phyloP scores from a whole-genome alignment of 2,797 vertebrate species.

The Anabacerthia variegaticeps region DNA sequence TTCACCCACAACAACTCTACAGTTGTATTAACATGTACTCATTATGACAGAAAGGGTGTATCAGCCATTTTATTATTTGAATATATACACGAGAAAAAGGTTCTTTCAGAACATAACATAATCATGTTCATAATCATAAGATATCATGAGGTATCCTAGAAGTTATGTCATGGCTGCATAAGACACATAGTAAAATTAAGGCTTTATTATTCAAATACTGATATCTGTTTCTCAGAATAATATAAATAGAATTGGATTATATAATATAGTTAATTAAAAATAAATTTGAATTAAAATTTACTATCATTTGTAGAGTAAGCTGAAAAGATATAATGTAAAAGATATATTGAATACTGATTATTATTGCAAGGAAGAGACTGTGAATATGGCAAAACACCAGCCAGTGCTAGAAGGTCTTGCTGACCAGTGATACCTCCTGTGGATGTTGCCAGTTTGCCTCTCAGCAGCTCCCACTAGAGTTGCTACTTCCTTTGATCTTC shows the following conservation, averaged over 20 bases:
- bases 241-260: not conserved
- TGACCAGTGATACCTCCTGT: not conserved
- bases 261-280: not conserved
- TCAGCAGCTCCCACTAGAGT: not conserved
- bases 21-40: not conserved
- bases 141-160: not conserved
- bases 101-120: not conserved
- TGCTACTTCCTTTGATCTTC: accelerated
- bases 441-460: not conserved
- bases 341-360: not conserved
- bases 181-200: not conserved
- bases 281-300: not conserved
- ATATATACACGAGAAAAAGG: not conserved
- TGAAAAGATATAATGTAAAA: not conserved
- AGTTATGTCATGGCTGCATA: not conserved
- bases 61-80: not conserved
- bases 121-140: not conserved
- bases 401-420: not conserved
- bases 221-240: not conserved
- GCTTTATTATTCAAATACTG: not conserved
- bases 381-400: not conserved
- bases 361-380: not conserved
- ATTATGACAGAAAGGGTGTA: not conserved
- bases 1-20: not conserved
- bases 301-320: not conserved